Evolutionary conservation across 2,797 vertebrate species (phyloP).

Genomic region (Microctenopoma steveboyesi): DNA sequence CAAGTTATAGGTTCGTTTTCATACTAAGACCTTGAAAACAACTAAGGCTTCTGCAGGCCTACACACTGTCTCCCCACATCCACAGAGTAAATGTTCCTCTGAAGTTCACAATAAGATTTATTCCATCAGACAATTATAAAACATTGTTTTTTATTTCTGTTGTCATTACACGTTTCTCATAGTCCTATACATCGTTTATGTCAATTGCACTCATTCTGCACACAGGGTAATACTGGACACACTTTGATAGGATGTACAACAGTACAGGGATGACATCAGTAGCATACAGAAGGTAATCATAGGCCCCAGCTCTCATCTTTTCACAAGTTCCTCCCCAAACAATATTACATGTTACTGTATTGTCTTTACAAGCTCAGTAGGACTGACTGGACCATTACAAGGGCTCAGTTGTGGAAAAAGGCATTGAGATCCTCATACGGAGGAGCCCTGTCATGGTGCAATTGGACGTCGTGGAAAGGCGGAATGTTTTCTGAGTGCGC

Average conservation of each 20-base stretch:
- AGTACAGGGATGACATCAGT: constrained; percentile 75
- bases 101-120: constrained; percentile 36
- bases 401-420: constrained; percentile 94
- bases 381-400: constrained; percentile 22
- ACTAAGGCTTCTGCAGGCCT: constrained; percentile 2
- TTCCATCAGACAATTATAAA: constrained; percentile 77
- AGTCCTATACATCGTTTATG: constrained; percentile 71
- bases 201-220: constrained; percentile 74
- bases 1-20: too few species aligned
- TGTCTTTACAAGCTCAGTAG: constrained; percentile 57
- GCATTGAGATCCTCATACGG: constrained; percentile 97
- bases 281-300: constrained; percentile 69
- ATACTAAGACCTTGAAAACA: background rate
- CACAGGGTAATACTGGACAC: constrained; percentile 76
- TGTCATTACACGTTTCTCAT: constrained; percentile 68
- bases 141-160: constrained; percentile 72
- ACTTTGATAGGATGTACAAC: constrained; percentile 73
- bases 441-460: constrained; percentile 92
- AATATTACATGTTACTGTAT: constrained; percentile 61
- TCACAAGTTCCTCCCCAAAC: constrained; percentile 42
- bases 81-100: background rate
- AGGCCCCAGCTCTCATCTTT: constrained; percentile 32
- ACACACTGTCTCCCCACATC: background rate
- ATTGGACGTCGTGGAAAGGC: constrained; percentile 91
- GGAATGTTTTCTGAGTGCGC: constrained; percentile 94